Evolutionary conservation across 2,797 vertebrate species (phyloP), one percentile per base, ranked within the genome.

Genomic region (Sciurus carolinensis): DNA sequence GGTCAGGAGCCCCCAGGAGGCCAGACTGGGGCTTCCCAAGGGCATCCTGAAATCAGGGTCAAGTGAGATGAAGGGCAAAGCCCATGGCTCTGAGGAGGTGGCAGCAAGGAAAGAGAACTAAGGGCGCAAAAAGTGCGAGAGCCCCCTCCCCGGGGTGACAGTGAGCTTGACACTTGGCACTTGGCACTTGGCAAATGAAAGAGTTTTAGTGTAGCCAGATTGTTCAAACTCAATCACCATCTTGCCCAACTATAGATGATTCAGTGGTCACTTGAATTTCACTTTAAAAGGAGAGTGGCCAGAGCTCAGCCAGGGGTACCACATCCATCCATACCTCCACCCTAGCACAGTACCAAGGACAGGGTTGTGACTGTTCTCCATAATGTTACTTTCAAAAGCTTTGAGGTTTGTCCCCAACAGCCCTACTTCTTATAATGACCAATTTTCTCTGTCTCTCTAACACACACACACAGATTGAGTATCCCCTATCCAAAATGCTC

Each of bases 241-340:
- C 47, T 54, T 83, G 47, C n/a, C 77, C 42, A 66, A 20, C 17
- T 33, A 18, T 17, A 15, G 83, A 33, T 72, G 76, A 93, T 52
- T 76, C 64, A 33, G 1, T 1, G 50, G 24, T 69, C 7, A 4
- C 59, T 79, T 54, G 39, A 28, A 30, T 80, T 82, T 89, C 86
- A 36, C 66, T 82, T 2, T 44, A 1, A 72, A 83, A 76, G 18
- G 3, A 5, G 1, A 57, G 36, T 71, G 54, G 7, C 44, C 69
- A n/a, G 1, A 4, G 52, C 22, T 33, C 6, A 13, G 7, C 69
- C 10, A 7, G 5, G 44, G 14, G 36, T 33, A 4, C 64, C 73
- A 57, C n/a, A 15, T 57, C 33, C 0, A 1, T 42, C 15, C 0
- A 1, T 20, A 10, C 10, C 2, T 22, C 62, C 39, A 36, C 22